A percentile compares a stretch with the other conserved stretches of the same genome.
These are phyloP conservation scores for Anagrus nilaparvatae DNA, from an alignment of 1,140 invertebrate genomes.

Conservation along the genomic window DNA sequence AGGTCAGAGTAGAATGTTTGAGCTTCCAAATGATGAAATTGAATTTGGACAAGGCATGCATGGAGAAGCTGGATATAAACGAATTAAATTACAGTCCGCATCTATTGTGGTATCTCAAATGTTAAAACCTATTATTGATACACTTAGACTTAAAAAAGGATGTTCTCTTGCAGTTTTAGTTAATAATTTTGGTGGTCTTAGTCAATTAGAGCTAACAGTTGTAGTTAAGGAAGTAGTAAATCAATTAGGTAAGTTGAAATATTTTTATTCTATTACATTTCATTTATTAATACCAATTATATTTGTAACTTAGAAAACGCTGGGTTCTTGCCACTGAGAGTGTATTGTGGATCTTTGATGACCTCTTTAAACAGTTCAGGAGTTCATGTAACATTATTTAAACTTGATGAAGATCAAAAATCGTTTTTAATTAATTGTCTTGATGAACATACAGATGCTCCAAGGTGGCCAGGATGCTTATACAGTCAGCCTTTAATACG, in stretches of 20 bases:
- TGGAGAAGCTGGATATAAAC: conserved; percentile 73
- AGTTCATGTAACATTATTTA: conserved; percentile 62
- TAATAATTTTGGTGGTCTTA: conserved; percentile 72
- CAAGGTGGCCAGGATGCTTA: conserved; percentile 47
- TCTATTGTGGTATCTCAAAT: conserved; percentile 41
- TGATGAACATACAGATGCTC: conserved; percentile 48
- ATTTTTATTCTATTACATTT: conserved; percentile 1
- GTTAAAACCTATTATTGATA: conserved; percentile 40
- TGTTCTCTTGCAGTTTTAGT: conserved; percentile 57
- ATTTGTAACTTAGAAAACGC: conserved; percentile 41
- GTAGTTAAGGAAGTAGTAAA: conserved; percentile 57
- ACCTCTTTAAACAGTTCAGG: conserved; percentile 77
- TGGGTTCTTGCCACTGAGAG: conserved; percentile 47
- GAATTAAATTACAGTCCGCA: conserved; percentile 49
- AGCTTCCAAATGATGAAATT: conserved; percentile 56
- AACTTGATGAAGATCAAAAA: conserved; percentile 40
- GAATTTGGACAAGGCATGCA: conserved; percentile 79
- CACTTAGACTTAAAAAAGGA: conserved; percentile 42
- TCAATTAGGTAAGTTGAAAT: conserved; percentile 44
- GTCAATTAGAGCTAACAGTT: conserved; percentile 69
- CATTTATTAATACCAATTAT: too few relatives aligned
- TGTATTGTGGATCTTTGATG: conserved; percentile 63
- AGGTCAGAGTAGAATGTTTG: conserved; percentile 53
- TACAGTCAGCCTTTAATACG: conserved; percentile 23
- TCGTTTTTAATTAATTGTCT: conserved; percentile 45